phyloP scores from a whole-genome alignment of 2,113 vertebrate genomes.

The Bos taurus region DNA sequence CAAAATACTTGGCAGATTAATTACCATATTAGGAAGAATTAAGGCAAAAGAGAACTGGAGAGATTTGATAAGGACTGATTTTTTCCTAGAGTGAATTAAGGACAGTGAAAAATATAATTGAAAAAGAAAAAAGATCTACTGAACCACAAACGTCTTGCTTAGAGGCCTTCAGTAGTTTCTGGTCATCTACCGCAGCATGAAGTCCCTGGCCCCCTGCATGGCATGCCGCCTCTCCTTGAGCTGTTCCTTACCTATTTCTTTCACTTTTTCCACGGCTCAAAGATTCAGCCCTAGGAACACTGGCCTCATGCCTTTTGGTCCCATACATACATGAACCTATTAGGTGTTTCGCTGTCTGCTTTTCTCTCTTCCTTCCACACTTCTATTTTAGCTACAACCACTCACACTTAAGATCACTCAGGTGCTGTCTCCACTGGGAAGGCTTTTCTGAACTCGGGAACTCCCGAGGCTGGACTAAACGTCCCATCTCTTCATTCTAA shows the following conservation, averaged over 20 bases:
- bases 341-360: not conserved
- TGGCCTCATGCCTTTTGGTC: not conserved
- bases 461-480: fast-evolving
- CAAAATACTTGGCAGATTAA: not conserved
- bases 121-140: not conserved
- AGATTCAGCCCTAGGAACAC: not conserved
- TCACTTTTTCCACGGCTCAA: not conserved
- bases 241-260: not conserved
- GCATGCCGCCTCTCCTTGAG: fast-evolving
- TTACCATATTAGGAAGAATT: not conserved
- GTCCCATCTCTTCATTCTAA: not conserved
- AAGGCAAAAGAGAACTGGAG: not conserved
- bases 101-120: not conserved
- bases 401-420: not conserved
- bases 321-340: not conserved
- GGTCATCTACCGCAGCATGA: not conserved
- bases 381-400: not conserved
- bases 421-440: not conserved
- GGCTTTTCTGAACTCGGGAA: not conserved
- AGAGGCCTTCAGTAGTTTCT: not conserved
- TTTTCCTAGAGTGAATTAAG: not conserved
- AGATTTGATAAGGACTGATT: not conserved
- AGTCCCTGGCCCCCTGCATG: not conserved
- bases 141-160: not conserved
- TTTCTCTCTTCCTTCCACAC: not conserved